These are phyloP conservation scores for Clupea harengus DNA, from an alignment of 2,113 vertebrate species.

Conservation along the genomic window DNA sequence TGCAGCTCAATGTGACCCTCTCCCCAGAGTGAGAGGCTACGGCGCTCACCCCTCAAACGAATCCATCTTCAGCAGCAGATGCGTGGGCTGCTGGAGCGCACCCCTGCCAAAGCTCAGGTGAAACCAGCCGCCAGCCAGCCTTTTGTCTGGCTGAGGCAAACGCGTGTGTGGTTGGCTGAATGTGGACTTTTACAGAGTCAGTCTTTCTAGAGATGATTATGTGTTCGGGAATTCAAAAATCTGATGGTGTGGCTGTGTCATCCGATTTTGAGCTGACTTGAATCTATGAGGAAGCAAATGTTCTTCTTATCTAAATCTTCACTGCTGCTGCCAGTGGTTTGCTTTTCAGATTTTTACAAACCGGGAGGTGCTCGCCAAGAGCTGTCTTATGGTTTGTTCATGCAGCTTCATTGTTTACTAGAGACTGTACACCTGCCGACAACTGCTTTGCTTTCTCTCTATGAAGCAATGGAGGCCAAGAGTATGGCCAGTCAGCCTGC, in stretches of 20 bases:
- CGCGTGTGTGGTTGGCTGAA: background rate
- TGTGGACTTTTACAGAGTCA: background rate
- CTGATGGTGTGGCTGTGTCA: background rate
- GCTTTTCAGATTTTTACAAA: background rate
- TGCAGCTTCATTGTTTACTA: background rate
- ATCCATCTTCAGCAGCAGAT: slow-evolving; percentile 49
- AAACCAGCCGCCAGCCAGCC: slow-evolving; percentile 41
- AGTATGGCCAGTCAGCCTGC: background rate
- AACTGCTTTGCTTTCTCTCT: background rate
- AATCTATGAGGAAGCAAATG: background rate
- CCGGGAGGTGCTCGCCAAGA: background rate
- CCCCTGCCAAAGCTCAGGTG: slow-evolving; percentile 52
- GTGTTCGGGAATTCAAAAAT: background rate
- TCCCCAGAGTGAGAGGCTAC: slow-evolving; percentile 40
- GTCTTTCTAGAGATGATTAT: background rate
- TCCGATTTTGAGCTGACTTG: background rate
- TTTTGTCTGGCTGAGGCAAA: slow-evolving; percentile 31
- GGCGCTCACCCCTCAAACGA: slow-evolving; percentile 36
- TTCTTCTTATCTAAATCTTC: background rate
- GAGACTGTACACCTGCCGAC: background rate
- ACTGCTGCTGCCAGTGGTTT: background rate
- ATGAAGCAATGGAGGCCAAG: background rate
- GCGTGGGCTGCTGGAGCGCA: slow-evolving; percentile 50
- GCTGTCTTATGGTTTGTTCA: background rate
- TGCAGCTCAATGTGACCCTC: slow-evolving; percentile 55